Conservation (phyloP, 2,113 vertebrate genomes). For the Zosterops borbonicus region DNA sequence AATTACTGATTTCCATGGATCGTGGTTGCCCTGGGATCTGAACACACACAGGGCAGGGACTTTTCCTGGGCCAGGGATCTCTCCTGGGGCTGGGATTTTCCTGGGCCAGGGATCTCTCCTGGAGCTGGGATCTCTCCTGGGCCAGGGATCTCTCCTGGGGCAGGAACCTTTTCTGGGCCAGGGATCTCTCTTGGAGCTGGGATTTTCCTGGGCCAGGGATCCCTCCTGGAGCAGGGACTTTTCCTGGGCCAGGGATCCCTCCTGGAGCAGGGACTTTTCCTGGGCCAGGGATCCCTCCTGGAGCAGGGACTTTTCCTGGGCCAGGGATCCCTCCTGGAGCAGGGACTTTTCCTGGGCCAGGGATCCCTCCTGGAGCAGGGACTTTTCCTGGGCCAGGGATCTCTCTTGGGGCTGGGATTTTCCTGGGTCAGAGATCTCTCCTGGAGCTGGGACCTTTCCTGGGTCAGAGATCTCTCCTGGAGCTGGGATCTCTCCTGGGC, state of each 20-base stretch:
- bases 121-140: no score
- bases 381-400: not conserved
- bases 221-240: accelerated
- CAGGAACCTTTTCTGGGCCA: not conserved
- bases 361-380: accelerated
- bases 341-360: no score
- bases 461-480: no score
- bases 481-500: no score
- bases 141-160: accelerated
- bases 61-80: not conserved
- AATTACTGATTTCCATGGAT: not conserved
- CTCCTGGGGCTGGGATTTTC: no score
- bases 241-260: no score
- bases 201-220: no score
- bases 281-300: accelerated
- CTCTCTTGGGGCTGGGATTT: accelerated
- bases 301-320: not conserved
- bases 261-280: not conserved
- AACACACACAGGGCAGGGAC: not conserved
- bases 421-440: not conserved
- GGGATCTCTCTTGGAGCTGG: not conserved
- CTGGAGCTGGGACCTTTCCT: not conserved
- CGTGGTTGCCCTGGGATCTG: not conserved
- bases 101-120: not conserved
- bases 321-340: no score